Percentiles rank a stretch among this genome's conserved stretches.
These are phyloP conservation scores for Ciconia maguari DNA, from an alignment of 2,113 vertebrate species.

Conservation along the genomic window DNA sequence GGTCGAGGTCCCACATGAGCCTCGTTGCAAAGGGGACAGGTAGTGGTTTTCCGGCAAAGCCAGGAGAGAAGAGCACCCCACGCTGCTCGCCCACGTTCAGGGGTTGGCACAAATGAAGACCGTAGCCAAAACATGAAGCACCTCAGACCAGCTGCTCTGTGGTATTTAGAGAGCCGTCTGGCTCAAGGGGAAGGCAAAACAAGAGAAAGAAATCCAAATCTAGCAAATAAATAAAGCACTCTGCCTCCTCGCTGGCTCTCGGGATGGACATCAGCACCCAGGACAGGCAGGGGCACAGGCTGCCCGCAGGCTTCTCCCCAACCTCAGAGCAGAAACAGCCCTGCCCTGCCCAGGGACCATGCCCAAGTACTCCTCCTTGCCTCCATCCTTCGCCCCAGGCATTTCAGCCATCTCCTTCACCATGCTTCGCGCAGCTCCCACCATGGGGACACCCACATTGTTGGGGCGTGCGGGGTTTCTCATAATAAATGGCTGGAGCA, in stretches of 20 bases:
- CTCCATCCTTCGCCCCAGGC: rapidly evolving
- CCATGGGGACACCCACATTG: rapidly evolving
- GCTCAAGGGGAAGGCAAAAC: too few relatives aligned
- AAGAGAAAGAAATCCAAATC: neutral
- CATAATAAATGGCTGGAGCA: rapidly evolving
- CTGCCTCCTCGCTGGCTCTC: neutral
- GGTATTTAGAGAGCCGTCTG: neutral
- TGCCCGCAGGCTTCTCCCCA: rapidly evolving
- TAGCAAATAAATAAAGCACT: too few relatives aligned
- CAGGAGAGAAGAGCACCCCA: neutral
- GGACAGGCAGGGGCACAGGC: neutral
- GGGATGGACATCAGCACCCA: rapidly evolving
- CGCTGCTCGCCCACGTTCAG: rapidly evolving
- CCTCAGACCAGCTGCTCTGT: neutral
- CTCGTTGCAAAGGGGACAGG: neutral
- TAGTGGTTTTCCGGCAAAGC: neutral
- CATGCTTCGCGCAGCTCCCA: rapidly evolving
- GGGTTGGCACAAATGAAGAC: neutral
- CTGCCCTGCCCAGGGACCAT: neutral
- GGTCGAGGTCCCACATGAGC: neutral
- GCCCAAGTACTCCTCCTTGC: neutral
- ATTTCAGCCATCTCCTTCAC: rapidly evolving
- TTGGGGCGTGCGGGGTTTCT: rapidly evolving
- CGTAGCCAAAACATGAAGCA: rapidly evolving
- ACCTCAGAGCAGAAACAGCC: neutral